Evolutionary conservation across 2,888 invertebrate species (phyloP).

Genomic region (Papilio protenor): DNA sequence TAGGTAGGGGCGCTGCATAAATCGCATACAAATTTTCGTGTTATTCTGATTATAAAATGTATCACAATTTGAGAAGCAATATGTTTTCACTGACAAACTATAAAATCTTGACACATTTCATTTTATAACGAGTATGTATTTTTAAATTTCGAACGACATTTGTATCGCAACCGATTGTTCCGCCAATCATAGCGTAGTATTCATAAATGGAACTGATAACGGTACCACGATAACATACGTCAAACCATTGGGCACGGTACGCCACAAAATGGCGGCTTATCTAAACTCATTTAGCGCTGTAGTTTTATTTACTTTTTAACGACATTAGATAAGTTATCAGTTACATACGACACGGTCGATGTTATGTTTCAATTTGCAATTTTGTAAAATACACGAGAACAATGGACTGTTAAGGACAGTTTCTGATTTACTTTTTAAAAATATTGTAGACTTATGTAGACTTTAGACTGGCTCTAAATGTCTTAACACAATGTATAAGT

Average conservation of each 20-base stretch:
- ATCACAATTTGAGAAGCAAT: not conserved
- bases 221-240: constrained; percentile 68
- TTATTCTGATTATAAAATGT: not conserved
- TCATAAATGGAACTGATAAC: constrained; percentile 79
- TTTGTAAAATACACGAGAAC: constrained; percentile 7
- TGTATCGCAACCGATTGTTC: constrained; percentile 54
- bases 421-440: not conserved
- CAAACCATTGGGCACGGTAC: constrained; percentile 67
- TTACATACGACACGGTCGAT: constrained; percentile 47
- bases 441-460: not conserved
- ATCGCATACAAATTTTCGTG: too few relatives aligned
- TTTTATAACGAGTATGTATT: constrained; percentile 66
- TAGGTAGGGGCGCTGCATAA: too few relatives aligned
- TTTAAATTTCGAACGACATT: constrained; percentile 64
- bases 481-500: not conserved
- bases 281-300: constrained; percentile 66
- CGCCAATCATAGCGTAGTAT: constrained; percentile 71
- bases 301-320: constrained; percentile 65
- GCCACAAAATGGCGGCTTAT: constrained; percentile 77
- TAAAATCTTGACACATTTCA: constrained; percentile 62
- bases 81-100: constrained; percentile 1
- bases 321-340: constrained; percentile 65
- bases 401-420: not conserved
- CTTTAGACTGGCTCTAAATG: not conserved
- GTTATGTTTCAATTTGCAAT: constrained; percentile 41